Conservation (phyloP, 64 coral and sea anemone genomes). For the Dendrophyllia cribrosa region DNA sequence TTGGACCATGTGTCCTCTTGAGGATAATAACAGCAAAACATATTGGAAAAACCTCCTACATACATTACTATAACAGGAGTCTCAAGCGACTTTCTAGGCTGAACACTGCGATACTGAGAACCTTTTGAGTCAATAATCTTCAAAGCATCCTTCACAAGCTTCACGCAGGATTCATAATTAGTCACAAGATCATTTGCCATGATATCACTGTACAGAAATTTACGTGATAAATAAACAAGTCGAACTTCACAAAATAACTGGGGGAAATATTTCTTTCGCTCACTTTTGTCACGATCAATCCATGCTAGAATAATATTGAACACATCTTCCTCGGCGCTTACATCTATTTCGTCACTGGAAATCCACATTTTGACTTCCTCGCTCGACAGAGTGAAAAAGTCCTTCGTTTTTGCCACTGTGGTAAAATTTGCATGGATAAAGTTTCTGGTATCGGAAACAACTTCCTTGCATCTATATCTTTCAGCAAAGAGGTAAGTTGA, state of each 20-base stretch:
- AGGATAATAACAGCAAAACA: not conserved
- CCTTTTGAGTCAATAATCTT: not conserved
- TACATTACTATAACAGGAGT: not conserved
- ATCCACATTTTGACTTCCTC: not conserved
- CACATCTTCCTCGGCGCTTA: not conserved
- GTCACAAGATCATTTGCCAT: not conserved
- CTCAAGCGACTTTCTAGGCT: not conserved
- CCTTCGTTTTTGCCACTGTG: not conserved
- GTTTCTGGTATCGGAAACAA: not conserved
- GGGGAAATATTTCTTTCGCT: not conserved
- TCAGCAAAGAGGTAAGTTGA: not conserved
- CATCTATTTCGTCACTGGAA: constrained; percentile 7
- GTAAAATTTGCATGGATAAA: constrained; percentile 17
- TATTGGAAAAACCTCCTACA: not conserved
- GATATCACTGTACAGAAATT: not conserved
- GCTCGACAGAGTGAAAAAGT: not conserved
- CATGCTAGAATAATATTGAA: constrained; percentile 2
- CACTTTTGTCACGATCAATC: not conserved
- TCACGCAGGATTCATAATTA: not conserved
- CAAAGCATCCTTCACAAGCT: not conserved
- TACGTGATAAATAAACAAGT: not conserved
- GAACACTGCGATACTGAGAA: not conserved
- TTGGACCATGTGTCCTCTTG: not conserved
- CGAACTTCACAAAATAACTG: not conserved
- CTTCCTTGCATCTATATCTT: not conserved